A percentile compares a stretch with the other conserved stretches of the same genome.
Evolutionary conservation across 92 coral and sea anemone genomes (phyloP).

Genomic region (Porites cylindrica): DNA sequence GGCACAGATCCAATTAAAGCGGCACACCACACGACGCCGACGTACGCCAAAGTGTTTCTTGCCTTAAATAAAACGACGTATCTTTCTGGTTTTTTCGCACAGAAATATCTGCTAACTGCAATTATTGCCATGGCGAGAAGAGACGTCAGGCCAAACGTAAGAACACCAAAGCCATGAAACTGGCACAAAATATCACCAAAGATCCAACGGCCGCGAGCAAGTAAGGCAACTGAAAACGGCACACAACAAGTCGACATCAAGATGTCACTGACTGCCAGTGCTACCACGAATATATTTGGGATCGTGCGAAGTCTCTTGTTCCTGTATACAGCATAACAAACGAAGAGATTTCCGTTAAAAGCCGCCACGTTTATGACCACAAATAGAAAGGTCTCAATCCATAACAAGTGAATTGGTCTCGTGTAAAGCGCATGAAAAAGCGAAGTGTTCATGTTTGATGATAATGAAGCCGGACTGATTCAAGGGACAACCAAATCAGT

Average conservation of each 20-base stretch:
- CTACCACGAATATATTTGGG: constrained; percentile 62
- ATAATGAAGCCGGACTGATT: not conserved
- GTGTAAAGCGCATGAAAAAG: constrained; percentile 30
- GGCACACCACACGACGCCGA: constrained; percentile 47
- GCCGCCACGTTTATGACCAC: constrained; percentile 51
- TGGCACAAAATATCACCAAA: constrained; percentile 56
- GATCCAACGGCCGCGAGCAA: constrained; percentile 54
- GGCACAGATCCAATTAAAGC: constrained; percentile 68
- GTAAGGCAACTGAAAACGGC: constrained; percentile 66
- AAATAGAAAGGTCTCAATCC: constrained; percentile 52
- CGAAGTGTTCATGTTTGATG: not conserved
- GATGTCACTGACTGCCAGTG: constrained; percentile 72
- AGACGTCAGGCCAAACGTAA: constrained; percentile 63
- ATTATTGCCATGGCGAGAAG: constrained; percentile 78
- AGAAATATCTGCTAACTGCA: constrained; percentile 70
- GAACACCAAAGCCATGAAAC: constrained; percentile 66
- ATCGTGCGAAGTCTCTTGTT: constrained; percentile 64
- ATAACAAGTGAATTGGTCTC: not conserved
- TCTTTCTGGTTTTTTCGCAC: constrained; percentile 47
- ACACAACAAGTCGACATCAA: constrained; percentile 69
- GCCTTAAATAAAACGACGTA: constrained; percentile 43
- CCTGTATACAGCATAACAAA: constrained; percentile 63
- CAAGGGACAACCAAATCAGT: too few relatives aligned
- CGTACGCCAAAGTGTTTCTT: constrained; percentile 41
- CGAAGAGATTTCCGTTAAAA: constrained; percentile 63